Evolutionary conservation across 2,888 invertebrate genomes (phyloP).

Genomic region (Drosophila macrospina): DNA sequence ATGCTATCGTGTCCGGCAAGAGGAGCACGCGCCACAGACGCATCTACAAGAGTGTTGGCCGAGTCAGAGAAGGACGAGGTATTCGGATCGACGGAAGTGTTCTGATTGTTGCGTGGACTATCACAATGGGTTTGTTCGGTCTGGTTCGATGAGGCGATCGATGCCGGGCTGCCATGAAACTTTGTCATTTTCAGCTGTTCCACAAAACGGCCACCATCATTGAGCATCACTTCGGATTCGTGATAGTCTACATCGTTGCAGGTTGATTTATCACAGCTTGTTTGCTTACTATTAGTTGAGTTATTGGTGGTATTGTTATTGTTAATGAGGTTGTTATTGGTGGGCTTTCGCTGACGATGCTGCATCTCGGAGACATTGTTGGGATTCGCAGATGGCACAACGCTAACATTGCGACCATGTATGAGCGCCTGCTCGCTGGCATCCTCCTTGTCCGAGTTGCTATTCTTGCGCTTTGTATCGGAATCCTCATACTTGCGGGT

Average conservation of each 20-base stretch:
- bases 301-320: conserved; percentile 67
- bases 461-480: conserved; percentile 83
- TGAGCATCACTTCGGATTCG: conserved; percentile 75
- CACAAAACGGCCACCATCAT: conserved; percentile 62
- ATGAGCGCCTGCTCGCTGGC: conserved; percentile 68
- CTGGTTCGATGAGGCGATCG: conserved; percentile 79
- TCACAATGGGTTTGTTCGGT: conserved; percentile 83
- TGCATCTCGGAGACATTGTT: conserved; percentile 79
- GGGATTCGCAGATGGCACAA: conserved; percentile 18
- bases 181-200: conserved; percentile 74
- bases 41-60: conserved; percentile 3
- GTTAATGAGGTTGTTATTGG: conserved; percentile 53
- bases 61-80: conserved; percentile 8
- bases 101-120: conserved; percentile 48
- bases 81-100: conserved; percentile 52
- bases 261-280: conserved; percentile 72
- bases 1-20: conserved; percentile 69
- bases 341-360: conserved; percentile 83
- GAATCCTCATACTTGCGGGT: conserved; percentile 73
- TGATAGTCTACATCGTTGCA: conserved; percentile 64
- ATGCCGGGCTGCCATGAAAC: conserved; percentile 72
- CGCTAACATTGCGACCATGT: conserved; percentile 46
- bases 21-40: conserved; percentile 54
- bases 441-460: conserved; percentile 81
- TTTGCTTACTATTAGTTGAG: conserved; percentile 62